A percentile compares a stretch with the other conserved stretches of the same genome.
Evolutionary conservation across 2,797 vertebrate species (phyloP).

Genomic region (Salmo trutta): DNA sequence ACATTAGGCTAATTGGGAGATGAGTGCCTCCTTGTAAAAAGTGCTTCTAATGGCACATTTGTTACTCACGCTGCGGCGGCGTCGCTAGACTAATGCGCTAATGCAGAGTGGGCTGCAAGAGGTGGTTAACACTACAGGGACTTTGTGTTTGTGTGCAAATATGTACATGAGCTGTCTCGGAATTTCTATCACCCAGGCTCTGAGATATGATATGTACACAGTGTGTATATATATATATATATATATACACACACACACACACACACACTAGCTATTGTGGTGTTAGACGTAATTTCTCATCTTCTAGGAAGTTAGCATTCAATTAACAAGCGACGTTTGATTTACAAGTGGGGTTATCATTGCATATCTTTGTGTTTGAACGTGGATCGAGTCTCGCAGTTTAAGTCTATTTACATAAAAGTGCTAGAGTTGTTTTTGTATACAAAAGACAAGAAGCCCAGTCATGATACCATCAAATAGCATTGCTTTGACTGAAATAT

Average conservation of each 20-base stretch:
- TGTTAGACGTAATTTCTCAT: neutral
- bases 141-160: conserved; percentile 65
- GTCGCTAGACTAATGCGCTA: conserved; percentile 89
- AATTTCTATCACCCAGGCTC: neutral
- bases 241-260: conserved; percentile 7
- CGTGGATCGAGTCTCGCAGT: neutral
- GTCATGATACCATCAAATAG: neutral
- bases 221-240: too few relatives aligned
- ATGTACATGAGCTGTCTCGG: conserved; percentile 38
- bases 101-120: conserved; percentile 88
- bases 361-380: neutral
- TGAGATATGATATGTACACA: conserved; percentile 9
- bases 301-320: neutral
- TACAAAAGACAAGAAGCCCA: neutral
- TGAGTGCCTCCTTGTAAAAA: conserved; percentile 99
- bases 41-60: conserved; percentile 99
- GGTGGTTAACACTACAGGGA: conserved; percentile 79
- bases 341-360: neutral
- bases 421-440: neutral
- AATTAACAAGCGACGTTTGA: neutral
- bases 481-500: neutral
- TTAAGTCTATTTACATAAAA: conserved; percentile 1
- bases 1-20: conserved; percentile 99
- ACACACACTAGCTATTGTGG: conserved; percentile 15
- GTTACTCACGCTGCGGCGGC: conserved; percentile 86